Percentiles rank a stretch among this genome's conserved stretches.
Evolutionary conservation across 2,113 vertebrate species (phyloP).

Genomic region (Osmerus eperlanus): DNA sequence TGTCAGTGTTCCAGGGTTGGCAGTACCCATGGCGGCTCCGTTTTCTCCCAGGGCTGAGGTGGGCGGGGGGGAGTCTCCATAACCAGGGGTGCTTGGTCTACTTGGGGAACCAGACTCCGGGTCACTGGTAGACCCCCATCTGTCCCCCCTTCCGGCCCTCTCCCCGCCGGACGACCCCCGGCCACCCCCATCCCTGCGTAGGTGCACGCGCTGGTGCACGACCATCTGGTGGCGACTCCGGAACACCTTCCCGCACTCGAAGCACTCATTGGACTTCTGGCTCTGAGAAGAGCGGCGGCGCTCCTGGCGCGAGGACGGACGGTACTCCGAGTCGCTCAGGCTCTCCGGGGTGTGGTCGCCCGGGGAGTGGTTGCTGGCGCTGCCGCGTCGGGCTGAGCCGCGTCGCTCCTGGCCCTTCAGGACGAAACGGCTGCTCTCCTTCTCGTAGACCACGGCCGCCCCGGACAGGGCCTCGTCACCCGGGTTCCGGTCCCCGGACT

Average conservation of each 20-base stretch:
- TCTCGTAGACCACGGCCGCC: slow-evolving; percentile 81
- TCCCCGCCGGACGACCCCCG: slow-evolving; percentile 67
- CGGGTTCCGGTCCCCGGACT: slow-evolving; percentile 65
- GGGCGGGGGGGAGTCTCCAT: slow-evolving; percentile 77
- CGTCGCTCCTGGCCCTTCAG: slow-evolving; percentile 83
- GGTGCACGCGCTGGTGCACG: slow-evolving; percentile 89
- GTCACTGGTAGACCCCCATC: slow-evolving; percentile 83
- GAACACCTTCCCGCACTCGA: slow-evolving; percentile 93
- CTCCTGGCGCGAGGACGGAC: slow-evolving; percentile 78
- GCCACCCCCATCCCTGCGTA: slow-evolving; percentile 59
- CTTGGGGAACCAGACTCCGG: slow-evolving; percentile 81
- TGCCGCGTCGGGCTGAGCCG: slow-evolving; percentile 66
- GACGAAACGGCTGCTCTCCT: slow-evolving; percentile 81
- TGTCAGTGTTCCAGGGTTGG: slow-evolving; percentile 53
- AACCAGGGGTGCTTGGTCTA: slow-evolving; percentile 83
- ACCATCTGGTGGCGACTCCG: slow-evolving; percentile 95
- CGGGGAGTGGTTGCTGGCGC: slow-evolving; percentile 35
- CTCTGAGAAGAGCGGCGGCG: slow-evolving; percentile 67
- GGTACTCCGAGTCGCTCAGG: slow-evolving; percentile 78
- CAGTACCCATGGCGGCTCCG: slow-evolving; percentile 73
- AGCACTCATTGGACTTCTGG: slow-evolving; percentile 85
- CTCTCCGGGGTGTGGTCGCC: slow-evolving; percentile 68
- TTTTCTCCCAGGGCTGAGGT: slow-evolving; percentile 76
- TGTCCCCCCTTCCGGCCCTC: slow-evolving; percentile 45
- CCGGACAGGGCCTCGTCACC: slow-evolving; percentile 74